Conservation (phyloP, 1,140 invertebrate species). For the Neodiprion fabricii region DNA sequence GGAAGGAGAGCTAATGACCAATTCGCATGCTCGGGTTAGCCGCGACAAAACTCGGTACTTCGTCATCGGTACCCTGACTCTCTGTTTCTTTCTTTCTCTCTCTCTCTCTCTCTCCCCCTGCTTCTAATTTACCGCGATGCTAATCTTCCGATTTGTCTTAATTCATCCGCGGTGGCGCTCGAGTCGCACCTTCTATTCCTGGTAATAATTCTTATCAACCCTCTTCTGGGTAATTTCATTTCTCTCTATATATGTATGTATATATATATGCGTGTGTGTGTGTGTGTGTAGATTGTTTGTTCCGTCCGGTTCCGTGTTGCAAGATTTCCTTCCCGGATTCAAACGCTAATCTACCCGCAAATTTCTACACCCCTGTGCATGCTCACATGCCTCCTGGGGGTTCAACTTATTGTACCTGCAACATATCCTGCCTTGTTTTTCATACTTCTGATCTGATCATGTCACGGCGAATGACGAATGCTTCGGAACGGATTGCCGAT, state of each 20-base stretch:
- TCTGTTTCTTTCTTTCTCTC: slow-evolving; percentile 7
- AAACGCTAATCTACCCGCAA: background rate
- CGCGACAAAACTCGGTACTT: slow-evolving; percentile 12
- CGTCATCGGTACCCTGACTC: slow-evolving; percentile 12
- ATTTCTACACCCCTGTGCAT: no score
- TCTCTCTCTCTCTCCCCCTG: background rate
- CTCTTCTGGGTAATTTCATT: slow-evolving; percentile 2
- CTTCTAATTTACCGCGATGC: slow-evolving; percentile 35
- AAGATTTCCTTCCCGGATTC: background rate
- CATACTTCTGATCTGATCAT: no score
- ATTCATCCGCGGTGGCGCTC: slow-evolving; percentile 23
- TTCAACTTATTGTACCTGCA: no score
- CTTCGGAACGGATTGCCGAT: no score
- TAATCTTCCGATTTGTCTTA: slow-evolving; percentile 35
- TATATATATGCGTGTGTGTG: no score
- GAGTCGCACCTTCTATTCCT: background rate
- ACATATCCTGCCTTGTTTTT: no score
- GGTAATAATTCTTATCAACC: no score
- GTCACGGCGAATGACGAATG: no score
- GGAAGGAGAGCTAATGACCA: slow-evolving; percentile 29
- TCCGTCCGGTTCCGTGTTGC: background rate
- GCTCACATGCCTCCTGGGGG: no score
- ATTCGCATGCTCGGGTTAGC: slow-evolving; percentile 29
- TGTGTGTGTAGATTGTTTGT: no score
- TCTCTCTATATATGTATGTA: background rate